Base-by-base conservation (phyloP, 37 sponge, comb jelly and placozoan genomes). In the Bolinopsis microptera region DNA sequence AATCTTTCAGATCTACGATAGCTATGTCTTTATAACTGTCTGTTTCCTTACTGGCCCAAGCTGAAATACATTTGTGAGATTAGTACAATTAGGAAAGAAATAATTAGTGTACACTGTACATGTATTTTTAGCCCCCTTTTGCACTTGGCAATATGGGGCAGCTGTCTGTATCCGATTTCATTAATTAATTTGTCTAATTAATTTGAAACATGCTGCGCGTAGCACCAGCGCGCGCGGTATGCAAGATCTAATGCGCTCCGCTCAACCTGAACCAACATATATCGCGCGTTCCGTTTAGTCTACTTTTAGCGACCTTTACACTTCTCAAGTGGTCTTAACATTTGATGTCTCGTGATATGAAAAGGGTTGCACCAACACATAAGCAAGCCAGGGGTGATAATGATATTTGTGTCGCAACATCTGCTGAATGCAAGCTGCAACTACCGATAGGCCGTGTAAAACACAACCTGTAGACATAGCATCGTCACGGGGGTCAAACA, bases 1-100 rank as follows among this genome's bases (percentile, higher is more conserved):
- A 86, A 41, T 86, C 90, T 5, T 22, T 41, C n/a, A 86, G 41
- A 86, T 86, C 90, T 25, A 24, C 41, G 40, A 86, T 86, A 3
- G 61, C 18, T 9, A 86, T 41, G 31, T 86, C 90, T 3, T 86
- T 39, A 3, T 39, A 39, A 0, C 61, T n/a, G 0, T 22, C 25
- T 2, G 90, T 86, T 38, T 86, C 61, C 39, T 40, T 41, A 0
- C 90, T 38, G 2, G 61, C 32, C 90, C 90, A 86, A 86, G 25
- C 90, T 86, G 75, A 24, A 28, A 72, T 72, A 72, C 5, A 72
- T 8, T n/a, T n/a, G n/a, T n/a, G n/a, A 67, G 68, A 21, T 22
- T 67, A 67, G 68, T 21, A 67, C 21, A 67, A 67, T 67, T 13
- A 67, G 18, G n/a, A n/a, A n/a, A n/a, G n/a, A n/a, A n/a, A n/a